Base-by-base conservation (phyloP, 1,140 invertebrate species). In the Doryteuthis pealeii region DNA sequence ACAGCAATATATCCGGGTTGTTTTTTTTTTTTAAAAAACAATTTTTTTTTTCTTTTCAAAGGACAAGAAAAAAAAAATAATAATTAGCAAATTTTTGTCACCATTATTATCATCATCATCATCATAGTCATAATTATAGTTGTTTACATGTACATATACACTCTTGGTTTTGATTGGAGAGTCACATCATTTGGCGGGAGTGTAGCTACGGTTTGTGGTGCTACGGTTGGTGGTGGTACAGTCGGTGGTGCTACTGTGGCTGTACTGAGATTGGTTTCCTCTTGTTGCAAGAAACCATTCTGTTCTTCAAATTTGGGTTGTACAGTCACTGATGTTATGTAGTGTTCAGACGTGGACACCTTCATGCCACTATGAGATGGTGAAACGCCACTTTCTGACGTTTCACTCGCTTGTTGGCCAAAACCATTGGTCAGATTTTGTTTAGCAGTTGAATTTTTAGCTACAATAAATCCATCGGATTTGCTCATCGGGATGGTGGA, bases 401-500 rank as follows among this genome's bases (percentile, higher is more conserved):
- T 30, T 77, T 40, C 35, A 12, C 26, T 18, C 18, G 54, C 10
- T 28, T 62, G 10, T 22, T 62, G 12, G 18, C 54, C 71, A 32
- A 62, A 71, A 12, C 77, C 77, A 31, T 81, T 79, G 15, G 74
- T 30, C n/a, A 75, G 66, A 45, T 70, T 79, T 58, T 79, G 77
- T 28, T 72, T 33, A 58, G 75, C 74, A 18, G 35, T 15, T 49
- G 70, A 49, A 3, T 30, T 62, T 22, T 62, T 62, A 12, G 6
- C 26, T 18, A 32, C 40, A 72, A 79, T 71, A 45, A 73, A 84
- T 12, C 84, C 80, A 67, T 84, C 84, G 26, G 84, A 84, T 74
- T 82, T 82, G 75, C 83, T 84, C 31, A 80, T 75, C 12, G 84
- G 84, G 58, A 81, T 78, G 73, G 74, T 70, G 31, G 65, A 43